Conservation (phyloP, 2,113 vertebrate genomes). For the zebrafish (Danio rerio) region DNA sequence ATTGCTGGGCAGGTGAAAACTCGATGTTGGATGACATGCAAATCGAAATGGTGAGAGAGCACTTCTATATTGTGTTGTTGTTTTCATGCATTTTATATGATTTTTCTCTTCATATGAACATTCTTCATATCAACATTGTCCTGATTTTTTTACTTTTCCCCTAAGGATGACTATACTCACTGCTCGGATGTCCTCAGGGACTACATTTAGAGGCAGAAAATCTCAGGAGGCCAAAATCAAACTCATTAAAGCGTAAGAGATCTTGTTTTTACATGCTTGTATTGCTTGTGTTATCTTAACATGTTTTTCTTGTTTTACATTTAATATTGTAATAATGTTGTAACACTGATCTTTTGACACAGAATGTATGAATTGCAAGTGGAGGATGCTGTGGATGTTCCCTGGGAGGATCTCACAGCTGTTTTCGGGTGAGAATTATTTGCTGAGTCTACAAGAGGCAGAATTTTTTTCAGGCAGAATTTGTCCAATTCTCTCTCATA, state of each 20-base stretch:
- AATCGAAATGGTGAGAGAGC: constrained; percentile 54
- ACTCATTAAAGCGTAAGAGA: constrained; percentile 71
- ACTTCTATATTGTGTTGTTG: background rate
- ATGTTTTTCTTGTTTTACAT: background rate
- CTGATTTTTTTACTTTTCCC: background rate
- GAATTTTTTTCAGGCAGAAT: no score
- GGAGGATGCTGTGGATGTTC: constrained; percentile 62
- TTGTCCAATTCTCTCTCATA: no score
- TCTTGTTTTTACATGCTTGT: background rate
- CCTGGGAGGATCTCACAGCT: constrained; percentile 68
- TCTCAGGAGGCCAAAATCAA: constrained; percentile 59
- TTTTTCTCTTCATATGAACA: background rate
- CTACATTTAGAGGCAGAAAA: background rate
- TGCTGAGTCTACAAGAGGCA: no score
- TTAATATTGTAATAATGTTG: background rate
- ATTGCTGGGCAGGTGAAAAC: constrained; percentile 62
- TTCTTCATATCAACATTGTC: background rate
- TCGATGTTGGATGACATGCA: constrained; percentile 59
- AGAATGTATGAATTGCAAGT: constrained; percentile 68
- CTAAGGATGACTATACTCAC: constrained; percentile 68
- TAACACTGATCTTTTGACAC: background rate
- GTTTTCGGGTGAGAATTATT: constrained; percentile 64
- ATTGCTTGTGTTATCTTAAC: background rate
- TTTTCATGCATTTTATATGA: background rate
- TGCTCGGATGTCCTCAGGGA: constrained; percentile 34